phyloP scores from a whole-genome alignment of 2,888 invertebrate genomes.

The Plagiodera versicolora region DNA sequence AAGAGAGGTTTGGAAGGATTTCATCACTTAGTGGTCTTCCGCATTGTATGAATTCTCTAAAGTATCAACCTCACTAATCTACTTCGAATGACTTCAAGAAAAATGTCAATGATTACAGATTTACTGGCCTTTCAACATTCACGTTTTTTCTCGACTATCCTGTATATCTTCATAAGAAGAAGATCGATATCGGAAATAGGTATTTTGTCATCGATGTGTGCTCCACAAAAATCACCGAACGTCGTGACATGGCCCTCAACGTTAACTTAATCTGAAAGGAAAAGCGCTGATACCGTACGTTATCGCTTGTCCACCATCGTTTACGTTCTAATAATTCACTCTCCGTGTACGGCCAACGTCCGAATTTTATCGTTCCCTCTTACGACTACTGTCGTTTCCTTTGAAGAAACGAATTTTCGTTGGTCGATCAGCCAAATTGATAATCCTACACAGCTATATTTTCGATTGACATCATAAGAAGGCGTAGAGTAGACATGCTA shows the following conservation, averaged over 20 bases:
- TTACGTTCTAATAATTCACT: slow-evolving; percentile 52
- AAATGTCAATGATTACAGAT: too few species aligned
- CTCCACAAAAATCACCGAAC: neutral
- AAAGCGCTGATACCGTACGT: slow-evolving; percentile 50
- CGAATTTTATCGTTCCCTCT: neutral
- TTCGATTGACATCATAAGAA: too few species aligned
- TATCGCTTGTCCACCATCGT: slow-evolving; percentile 53
- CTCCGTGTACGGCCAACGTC: slow-evolving; percentile 8
- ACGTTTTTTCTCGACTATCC: too few species aligned
- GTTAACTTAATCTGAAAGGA: slow-evolving; percentile 49
- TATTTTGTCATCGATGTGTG: neutral
- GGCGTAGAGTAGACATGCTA: too few species aligned
- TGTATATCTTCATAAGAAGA: neutral
- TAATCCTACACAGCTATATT: too few species aligned
- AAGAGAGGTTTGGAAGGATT: too few species aligned
- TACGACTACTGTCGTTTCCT: neutral
- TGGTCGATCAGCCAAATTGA: too few species aligned
- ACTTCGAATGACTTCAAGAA: too few species aligned
- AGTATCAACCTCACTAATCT: too few species aligned
- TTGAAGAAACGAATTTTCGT: neutral
- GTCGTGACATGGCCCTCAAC: neutral
- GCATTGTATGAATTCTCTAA: too few species aligned
- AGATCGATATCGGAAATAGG: neutral
- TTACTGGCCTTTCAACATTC: too few species aligned
- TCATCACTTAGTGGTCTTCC: too few species aligned